Percentiles rank a stretch among this genome's conserved stretches.
phyloP scores from a whole-genome alignment of 2,797 vertebrate genomes.

The Decapterus maruadsi region DNA sequence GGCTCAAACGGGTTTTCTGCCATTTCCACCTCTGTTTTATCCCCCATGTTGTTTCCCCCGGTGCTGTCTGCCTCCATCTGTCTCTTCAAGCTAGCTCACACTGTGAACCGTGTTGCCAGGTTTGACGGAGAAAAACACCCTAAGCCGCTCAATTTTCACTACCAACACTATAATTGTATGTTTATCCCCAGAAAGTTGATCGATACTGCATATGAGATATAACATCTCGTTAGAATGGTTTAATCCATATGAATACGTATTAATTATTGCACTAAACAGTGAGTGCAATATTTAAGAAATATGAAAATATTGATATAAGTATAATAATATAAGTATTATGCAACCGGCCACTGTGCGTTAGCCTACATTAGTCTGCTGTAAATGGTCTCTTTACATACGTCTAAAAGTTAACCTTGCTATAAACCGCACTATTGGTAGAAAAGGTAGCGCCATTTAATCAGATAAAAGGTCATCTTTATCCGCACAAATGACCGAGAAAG shows the following conservation, averaged over 20 bases:
- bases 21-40: conserved; percentile 50
- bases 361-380: neutral
- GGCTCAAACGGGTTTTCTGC: conserved; percentile 77
- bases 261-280: neutral
- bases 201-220: neutral
- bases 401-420: neutral
- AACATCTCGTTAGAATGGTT: neutral
- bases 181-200: neutral
- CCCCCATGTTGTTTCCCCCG: conserved; percentile 48
- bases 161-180: neutral
- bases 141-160: neutral
- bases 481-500: neutral
- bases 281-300: neutral
- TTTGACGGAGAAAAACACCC: neutral
- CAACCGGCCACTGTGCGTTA: too few relatives aligned
- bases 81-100: neutral
- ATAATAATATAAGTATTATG: too few relatives aligned
- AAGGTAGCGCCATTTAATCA: neutral
- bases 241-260: neutral
- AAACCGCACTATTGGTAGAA: neutral
- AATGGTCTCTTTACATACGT: neutral
- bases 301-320: too few relatives aligned
- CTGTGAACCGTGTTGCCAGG: neutral
- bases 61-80: conserved; percentile 52
- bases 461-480: neutral